A percentile compares a stretch with the other conserved stretches of the same genome.
Conservation (phyloP, 2,113 vertebrate species). For the Poicephalus meyeri region DNA sequence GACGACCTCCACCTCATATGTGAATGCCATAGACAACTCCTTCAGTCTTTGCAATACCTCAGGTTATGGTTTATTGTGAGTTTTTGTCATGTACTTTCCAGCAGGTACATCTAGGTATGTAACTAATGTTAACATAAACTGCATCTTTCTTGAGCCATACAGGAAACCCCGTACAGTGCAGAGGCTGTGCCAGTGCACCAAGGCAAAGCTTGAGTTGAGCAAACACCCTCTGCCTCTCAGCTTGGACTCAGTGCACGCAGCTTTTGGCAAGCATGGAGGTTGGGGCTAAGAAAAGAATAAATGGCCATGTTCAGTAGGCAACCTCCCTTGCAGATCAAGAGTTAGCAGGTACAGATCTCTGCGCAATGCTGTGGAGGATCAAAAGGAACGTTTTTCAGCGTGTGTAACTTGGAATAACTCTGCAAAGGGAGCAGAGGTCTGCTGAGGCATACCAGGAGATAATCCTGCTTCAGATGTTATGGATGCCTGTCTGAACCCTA, state of each 20-base stretch:
- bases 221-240: neutral
- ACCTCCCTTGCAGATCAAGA: neutral
- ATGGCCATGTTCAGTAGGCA: fast-evolving
- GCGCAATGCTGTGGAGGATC: no score
- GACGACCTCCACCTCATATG: neutral
- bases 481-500: neutral
- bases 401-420: neutral
- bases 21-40: neutral
- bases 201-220: neutral
- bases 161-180: neutral
- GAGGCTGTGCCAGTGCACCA: neutral
- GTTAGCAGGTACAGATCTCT: fast-evolving
- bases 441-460: neutral
- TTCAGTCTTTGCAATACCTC: neutral
- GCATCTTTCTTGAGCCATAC: neutral
- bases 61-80: no score
- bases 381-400: neutral
- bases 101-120: neutral
- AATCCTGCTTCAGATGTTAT: neutral
- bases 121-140: fast-evolving
- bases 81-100: neutral
- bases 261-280: neutral
- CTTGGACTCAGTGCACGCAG: fast-evolving
- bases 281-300: neutral
- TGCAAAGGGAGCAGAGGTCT: neutral